Conservation (phyloP, 2,888 invertebrate genomes). For the Uloborus plumipes region DNA sequence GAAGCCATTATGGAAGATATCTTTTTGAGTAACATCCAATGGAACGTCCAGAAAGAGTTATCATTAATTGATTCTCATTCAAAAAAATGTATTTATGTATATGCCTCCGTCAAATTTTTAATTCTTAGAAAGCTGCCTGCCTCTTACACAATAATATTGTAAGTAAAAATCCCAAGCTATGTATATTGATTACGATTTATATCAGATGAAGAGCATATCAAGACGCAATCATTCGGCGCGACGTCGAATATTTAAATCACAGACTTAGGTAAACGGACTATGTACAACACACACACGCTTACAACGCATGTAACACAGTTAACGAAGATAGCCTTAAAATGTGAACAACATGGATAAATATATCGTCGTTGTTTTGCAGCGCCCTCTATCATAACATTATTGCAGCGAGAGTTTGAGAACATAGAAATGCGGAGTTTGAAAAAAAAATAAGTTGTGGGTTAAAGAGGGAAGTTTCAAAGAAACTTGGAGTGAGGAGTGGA, state of each 20-base stretch:
- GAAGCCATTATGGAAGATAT: no score
- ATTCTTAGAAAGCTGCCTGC: no score
- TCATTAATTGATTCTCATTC: no score
- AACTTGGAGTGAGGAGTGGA: conserved; percentile 1
- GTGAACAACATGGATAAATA: conserved; percentile 49
- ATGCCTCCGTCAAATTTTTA: no score
- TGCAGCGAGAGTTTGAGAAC: conserved; percentile 24
- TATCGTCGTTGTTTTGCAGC: conserved; percentile 56
- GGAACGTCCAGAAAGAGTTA: no score
- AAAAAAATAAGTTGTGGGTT: background rate
- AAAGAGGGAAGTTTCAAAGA: conserved; percentile 1
- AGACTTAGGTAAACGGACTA: conserved; percentile 41
- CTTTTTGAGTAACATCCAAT: no score
- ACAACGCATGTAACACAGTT: conserved; percentile 30
- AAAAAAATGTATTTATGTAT: no score
- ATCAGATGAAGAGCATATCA: background rate
- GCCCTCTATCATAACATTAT: conserved; percentile 42
- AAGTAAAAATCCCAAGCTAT: no score
- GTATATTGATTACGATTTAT: background rate
- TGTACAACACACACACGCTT: conserved; percentile 49
- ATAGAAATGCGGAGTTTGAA: background rate
- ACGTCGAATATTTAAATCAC: conserved; percentile 45
- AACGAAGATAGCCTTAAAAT: conserved; percentile 50
- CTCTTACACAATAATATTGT: no score
- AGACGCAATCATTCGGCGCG: background rate